These are phyloP conservation scores for Nyctibius grandis DNA, from an alignment of 2,797 vertebrate species.

Conservation along the genomic window DNA sequence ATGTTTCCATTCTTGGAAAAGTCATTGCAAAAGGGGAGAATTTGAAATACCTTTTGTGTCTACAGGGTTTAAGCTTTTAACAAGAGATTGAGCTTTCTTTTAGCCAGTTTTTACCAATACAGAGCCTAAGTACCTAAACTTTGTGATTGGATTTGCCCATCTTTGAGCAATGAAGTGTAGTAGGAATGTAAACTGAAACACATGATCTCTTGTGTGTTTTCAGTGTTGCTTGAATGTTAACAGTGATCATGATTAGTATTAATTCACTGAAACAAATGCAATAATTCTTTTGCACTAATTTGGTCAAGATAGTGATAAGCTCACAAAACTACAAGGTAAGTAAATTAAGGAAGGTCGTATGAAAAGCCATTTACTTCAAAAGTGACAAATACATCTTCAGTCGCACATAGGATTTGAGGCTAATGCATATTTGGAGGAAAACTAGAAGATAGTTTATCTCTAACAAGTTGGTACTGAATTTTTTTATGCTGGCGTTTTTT, in stretches of 20 bases:
- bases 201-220: background rate
- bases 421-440: background rate
- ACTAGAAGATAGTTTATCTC: background rate
- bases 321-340: background rate
- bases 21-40: background rate
- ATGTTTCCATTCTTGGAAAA: background rate
- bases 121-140: background rate
- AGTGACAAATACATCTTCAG: background rate
- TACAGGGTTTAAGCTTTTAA: background rate
- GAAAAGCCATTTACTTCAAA: background rate
- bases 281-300: background rate
- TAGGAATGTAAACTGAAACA: background rate
- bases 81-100: background rate
- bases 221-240: background rate
- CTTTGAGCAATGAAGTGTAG: background rate
- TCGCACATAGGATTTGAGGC: background rate
- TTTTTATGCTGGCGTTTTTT: background rate
- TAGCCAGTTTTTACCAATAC: background rate
- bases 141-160: background rate
- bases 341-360: background rate
- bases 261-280: background rate
- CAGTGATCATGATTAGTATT: rapidly evolving
- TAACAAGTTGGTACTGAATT: background rate
- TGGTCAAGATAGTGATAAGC: background rate
- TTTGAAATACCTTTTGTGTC: background rate